These are phyloP conservation scores for Dolichotis patagonum DNA, from an alignment of 2,113 vertebrate species.

Conservation along the genomic window DNA sequence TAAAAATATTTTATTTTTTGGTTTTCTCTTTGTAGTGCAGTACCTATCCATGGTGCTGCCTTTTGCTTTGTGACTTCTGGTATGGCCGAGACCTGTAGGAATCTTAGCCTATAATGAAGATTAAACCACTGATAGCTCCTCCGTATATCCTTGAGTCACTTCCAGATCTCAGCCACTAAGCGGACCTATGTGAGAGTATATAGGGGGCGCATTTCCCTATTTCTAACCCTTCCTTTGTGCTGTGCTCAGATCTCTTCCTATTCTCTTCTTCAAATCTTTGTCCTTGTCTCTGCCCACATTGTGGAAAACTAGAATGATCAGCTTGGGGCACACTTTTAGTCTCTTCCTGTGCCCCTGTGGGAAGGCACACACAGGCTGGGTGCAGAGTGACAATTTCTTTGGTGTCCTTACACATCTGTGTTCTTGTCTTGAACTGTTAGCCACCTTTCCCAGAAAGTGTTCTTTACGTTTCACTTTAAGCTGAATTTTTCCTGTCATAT, in stretches of 20 bases:
- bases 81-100: background rate
- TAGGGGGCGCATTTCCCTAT: rapidly evolving
- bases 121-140: background rate
- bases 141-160: background rate
- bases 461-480: background rate
- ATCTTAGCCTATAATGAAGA: background rate
- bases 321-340: no score
- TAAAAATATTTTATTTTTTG: no score
- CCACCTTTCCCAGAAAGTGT: background rate
- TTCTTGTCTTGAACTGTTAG: background rate
- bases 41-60: rapidly evolving
- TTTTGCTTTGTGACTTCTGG: background rate
- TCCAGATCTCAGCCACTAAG: background rate
- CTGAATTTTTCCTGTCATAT: background rate
- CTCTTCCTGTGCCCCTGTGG: rapidly evolving
- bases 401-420: background rate
- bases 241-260: background rate
- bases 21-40: rapidly evolving
- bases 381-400: no score
- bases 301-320: background rate
- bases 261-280: background rate
- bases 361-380: no score
- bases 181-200: rapidly evolving
- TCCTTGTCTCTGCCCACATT: background rate
- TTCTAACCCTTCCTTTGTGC: background rate